Evolutionary conservation across 2,113 vertebrate species (phyloP).

Genomic region (Zosterops japonicus): DNA sequence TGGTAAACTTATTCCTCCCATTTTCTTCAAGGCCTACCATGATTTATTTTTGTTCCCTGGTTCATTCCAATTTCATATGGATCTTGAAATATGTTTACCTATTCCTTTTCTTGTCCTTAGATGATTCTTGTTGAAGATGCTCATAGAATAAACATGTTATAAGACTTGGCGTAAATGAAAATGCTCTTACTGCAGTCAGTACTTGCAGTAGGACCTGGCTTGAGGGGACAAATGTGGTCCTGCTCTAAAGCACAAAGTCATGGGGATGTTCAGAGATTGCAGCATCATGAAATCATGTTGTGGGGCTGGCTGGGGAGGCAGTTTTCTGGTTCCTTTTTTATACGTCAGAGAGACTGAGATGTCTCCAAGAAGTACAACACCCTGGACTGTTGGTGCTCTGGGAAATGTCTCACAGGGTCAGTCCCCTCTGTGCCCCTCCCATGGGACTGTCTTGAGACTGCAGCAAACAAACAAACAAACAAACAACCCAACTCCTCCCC

Average conservation of each 20-base stretch:
- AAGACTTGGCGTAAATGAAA: neutral
- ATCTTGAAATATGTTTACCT: neutral
- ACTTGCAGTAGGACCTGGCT: neutral
- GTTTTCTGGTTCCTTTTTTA: neutral
- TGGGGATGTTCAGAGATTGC: neutral
- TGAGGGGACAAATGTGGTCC: neutral
- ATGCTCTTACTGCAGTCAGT: neutral
- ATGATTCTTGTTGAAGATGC: neutral
- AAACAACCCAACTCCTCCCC: too few species aligned
- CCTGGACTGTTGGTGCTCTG: neutral
- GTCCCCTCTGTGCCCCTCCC: neutral
- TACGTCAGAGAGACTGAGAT: neutral
- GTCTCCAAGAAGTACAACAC: rapidly evolving
- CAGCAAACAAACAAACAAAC: too few species aligned
- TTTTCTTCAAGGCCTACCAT: neutral
- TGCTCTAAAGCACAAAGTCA: neutral
- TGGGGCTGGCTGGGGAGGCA: neutral
- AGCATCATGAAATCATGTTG: neutral
- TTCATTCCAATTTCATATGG: neutral
- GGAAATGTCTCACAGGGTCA: too few species aligned
- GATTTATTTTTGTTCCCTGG: neutral
- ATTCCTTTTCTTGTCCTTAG: neutral
- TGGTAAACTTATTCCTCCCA: neutral
- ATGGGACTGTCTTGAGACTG: neutral
- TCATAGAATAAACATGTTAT: neutral